Percentiles rank a stretch among this genome's conserved stretches.
phyloP scores from a whole-genome alignment of 2,797 vertebrate species.

The Tarsius wallacei region DNA sequence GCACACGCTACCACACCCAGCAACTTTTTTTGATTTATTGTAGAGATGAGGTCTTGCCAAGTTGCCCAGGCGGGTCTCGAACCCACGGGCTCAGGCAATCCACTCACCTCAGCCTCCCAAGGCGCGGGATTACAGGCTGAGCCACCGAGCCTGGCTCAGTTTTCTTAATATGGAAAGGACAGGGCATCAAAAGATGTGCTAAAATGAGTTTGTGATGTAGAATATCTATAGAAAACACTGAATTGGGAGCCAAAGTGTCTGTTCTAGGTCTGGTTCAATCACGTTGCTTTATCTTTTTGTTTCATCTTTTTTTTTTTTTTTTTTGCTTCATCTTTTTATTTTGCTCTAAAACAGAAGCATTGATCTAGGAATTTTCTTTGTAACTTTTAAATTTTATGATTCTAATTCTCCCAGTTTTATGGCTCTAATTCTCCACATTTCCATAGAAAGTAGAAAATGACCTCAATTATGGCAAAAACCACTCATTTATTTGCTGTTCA shows the following conservation, averaged over 20 bases:
- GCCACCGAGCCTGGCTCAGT: too few species aligned
- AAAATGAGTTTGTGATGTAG: background rate
- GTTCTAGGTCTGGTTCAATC: background rate
- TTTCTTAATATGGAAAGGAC: slow-evolving; percentile 28
- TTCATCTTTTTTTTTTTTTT: too few species aligned
- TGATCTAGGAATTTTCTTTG: slow-evolving; percentile 28
- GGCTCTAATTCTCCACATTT: slow-evolving; percentile 11
- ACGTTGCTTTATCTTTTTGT: background rate
- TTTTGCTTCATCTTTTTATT: background rate
- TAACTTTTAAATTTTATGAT: slow-evolving; percentile 23
- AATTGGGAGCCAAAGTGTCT: background rate
- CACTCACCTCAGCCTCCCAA: too few species aligned
- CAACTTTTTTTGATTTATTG: too few species aligned
- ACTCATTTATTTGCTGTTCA: slow-evolving; percentile 36
- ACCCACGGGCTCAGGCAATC: too few species aligned
- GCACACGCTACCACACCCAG: too few species aligned
- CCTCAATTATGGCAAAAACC: background rate
- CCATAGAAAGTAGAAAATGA: slow-evolving; percentile 56
- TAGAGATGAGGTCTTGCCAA: too few species aligned
- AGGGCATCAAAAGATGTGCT: background rate
- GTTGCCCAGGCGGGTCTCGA: too few species aligned
- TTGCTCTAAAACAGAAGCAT: background rate
- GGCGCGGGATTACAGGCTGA: too few species aligned
- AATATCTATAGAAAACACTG: background rate
- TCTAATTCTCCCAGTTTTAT: slow-evolving; percentile 32